Evolutionary conservation across 2,797 vertebrate genomes (phyloP), one percentile per base, ranked within the genome.

Genomic region (Crocidura indochinensis): DNA sequence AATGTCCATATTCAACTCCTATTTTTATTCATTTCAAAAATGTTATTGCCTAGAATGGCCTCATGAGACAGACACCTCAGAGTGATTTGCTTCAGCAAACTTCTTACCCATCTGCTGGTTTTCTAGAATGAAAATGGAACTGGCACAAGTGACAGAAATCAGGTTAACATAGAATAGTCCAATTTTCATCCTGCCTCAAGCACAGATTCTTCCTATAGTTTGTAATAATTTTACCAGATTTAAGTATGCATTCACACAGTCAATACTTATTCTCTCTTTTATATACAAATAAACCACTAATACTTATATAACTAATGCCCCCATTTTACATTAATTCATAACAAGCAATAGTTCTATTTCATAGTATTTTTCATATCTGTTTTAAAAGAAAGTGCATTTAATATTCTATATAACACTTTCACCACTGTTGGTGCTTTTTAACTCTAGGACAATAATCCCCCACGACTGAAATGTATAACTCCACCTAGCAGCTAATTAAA

Each of bases 1-100:
- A 95, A 94, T 90, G 91, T 27, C 72, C 92, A 71, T 86, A 49
- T 92, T 95, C 91, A 84, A 87, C 74, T 90, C 94, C 93, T 92
- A 87, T 91, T 95, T 96, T 91, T 93, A 91, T 92, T 95, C 87
- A 85, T 90, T 93, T 95, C 82, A 69, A 94, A 95, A 95, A 85
- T 0, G 1, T 89, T 89, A 89, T 89, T 95, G 78, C 82, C 82
- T 93, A 26, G 84, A 96, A 89, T 85, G 83, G 82, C 79, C 91
- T 78, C 92, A 53, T 83, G 92, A 94, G 87, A 91, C 75, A 77
- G 93, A 87, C 53, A 91, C 77, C 94, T 92, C 80, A 51, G 20
- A 85, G 88, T 83, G 81, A 91, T 95, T 94, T 85, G 79, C 53
- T 94, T 93, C 53, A 91, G 89, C 69, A 94, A 94, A 87, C 53